Percentiles rank a stretch among this genome's conserved stretches.
phyloP scores from a whole-genome alignment of 2,113 vertebrate genomes.

The Campylomormyrus tamandua region DNA sequence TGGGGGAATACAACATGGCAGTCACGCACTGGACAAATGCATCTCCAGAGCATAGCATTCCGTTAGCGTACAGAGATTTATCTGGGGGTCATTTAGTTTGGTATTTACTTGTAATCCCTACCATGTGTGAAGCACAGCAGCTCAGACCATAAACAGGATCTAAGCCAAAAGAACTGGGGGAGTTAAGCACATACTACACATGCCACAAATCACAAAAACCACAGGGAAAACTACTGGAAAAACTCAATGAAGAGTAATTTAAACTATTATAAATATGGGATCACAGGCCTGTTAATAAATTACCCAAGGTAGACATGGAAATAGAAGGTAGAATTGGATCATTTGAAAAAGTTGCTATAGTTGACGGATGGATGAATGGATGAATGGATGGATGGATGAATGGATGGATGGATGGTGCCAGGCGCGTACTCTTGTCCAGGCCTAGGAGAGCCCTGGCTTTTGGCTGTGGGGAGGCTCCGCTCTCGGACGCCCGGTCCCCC shows the following conservation, averaged over 20 bases:
- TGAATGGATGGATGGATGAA: neutral
- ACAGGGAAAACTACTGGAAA: neutral
- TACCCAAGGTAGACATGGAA: neutral
- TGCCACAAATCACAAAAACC: neutral
- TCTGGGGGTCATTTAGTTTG: neutral
- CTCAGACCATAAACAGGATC: neutral
- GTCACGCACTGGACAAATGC: neutral
- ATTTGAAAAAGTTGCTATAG: neutral
- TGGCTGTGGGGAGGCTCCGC: constrained; percentile 78
- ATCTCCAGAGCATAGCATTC: neutral
- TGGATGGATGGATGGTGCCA: neutral
- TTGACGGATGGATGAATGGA: neutral
- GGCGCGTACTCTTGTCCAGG: constrained; percentile 79
- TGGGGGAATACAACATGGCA: constrained; percentile 38
- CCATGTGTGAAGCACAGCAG: neutral
- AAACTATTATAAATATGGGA: neutral
- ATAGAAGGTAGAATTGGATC: neutral
- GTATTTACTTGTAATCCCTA: neutral
- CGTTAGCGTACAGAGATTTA: neutral
- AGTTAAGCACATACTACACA: neutral
- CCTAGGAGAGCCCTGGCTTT: constrained; percentile 77
- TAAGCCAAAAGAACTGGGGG: neutral
- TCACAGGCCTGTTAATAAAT: neutral
- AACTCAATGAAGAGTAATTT: neutral
- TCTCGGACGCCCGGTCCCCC: constrained; percentile 70